These are phyloP conservation scores for Scalopus aquaticus DNA, from an alignment of 2,113 vertebrate species.

Conservation along the genomic window DNA sequence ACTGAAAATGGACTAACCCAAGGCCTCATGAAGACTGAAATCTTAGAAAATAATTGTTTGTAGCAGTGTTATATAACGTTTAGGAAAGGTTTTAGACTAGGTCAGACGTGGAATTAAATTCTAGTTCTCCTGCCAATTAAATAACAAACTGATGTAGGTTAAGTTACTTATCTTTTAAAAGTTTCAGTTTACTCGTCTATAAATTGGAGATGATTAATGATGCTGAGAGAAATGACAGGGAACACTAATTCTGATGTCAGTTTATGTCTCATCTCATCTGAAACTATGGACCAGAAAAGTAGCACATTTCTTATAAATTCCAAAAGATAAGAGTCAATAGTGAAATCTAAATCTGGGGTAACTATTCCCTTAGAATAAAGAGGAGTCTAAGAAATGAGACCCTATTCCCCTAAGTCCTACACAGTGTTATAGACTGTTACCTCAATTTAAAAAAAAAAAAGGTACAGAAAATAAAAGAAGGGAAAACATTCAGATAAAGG, in stretches of 20 bases:
- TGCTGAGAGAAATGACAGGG: neutral
- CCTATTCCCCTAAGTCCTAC: no score
- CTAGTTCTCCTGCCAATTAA: neutral
- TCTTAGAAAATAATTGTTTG: neutral
- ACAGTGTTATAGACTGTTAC: no score
- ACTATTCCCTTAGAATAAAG: neutral
- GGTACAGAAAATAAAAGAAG: neutral
- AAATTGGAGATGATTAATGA: neutral
- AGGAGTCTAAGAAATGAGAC: no score
- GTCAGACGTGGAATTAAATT: neutral
- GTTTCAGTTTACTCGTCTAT: neutral
- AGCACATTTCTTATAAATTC: neutral
- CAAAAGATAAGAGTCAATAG: neutral
- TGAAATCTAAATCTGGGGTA: neutral
- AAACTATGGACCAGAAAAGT: neutral
- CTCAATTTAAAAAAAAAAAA: no score
- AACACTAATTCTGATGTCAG: neutral
- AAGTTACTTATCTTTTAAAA: neutral
- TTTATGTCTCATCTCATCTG: constrained; percentile 1
- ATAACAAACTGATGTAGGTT: neutral
- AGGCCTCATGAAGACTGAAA: neutral
- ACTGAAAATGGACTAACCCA: neutral
- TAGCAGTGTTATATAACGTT: neutral
- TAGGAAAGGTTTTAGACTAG: neutral
- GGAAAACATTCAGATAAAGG: neutral